Conservation (phyloP, 2,888 invertebrate genomes). For the Acanthosepion esculentum region DNA sequence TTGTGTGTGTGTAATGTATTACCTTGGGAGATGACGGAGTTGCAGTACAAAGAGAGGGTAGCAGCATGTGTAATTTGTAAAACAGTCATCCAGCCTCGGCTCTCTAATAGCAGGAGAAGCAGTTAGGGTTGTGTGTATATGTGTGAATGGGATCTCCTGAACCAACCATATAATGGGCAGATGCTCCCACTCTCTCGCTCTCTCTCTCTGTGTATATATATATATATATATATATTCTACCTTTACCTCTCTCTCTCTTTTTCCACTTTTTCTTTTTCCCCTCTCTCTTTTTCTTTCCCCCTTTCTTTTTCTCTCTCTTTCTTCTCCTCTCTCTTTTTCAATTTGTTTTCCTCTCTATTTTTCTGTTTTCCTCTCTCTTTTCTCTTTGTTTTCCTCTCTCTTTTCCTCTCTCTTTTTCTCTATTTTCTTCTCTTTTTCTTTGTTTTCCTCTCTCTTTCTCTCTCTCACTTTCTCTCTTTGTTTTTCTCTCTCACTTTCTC, state of each 20-base stretch:
- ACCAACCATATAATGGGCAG: not conserved
- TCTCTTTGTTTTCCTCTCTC: not conserved
- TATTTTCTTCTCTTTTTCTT: not conserved
- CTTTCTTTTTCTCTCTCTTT: not conserved
- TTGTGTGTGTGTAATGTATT: not conserved
- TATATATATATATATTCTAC: too few species aligned
- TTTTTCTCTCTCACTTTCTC: not conserved
- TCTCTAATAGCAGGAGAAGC: conserved; percentile 14
- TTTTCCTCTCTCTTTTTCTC: not conserved
- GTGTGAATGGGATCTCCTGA: conserved; percentile 17
- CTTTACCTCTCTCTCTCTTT: not conserved
- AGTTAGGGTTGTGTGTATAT: not conserved
- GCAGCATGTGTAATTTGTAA: not conserved
- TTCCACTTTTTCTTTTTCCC: too few species aligned
- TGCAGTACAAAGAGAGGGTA: not conserved
- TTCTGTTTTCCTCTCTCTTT: not conserved
- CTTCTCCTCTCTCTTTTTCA: not conserved
- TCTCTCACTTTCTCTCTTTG: not conserved
- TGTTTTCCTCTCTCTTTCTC: not conserved
- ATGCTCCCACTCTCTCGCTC: not conserved
- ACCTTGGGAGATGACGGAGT: not conserved
- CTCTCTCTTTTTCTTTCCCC: not conserved
- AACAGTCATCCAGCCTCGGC: not conserved
- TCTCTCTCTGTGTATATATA: too few species aligned
- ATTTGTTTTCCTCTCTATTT: too few species aligned